Evolutionary conservation across 2,113 vertebrate species (phyloP).

Genomic region (Crotalus tigris): DNA sequence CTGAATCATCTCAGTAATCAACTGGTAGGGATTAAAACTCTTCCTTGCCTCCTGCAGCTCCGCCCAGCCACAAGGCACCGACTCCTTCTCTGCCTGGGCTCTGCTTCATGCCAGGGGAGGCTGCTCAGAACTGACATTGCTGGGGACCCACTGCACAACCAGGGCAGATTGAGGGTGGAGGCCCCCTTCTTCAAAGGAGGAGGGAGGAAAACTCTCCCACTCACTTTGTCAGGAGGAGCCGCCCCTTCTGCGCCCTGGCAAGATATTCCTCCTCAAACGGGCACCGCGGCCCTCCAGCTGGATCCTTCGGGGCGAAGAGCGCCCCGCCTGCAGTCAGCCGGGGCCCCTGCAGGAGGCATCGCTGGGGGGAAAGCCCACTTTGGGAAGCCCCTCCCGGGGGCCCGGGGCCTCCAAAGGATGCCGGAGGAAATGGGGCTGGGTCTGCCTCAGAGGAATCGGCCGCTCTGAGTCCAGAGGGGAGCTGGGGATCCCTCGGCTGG

Average conservation of each 20-base stretch:
- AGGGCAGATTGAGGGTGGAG: not conserved
- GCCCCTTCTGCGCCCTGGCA: not conserved
- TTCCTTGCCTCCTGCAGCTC: constrained; percentile 7
- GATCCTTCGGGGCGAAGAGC: not conserved
- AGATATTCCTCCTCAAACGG: not conserved
- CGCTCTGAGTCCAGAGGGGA: not conserved
- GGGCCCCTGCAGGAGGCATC: not conserved
- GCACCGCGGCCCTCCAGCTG: not conserved
- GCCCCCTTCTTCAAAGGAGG: not conserved
- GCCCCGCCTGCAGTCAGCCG: not conserved
- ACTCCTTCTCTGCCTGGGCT: constrained; percentile 62
- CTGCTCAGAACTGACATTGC: constrained; percentile 31
- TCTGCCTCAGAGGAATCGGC: not conserved
- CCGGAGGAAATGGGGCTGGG: not conserved
- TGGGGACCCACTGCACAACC: not conserved
- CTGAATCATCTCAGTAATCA: constrained; percentile 68
- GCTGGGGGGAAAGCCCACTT: not conserved
- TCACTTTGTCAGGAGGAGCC: not conserved
- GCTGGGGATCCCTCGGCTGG: not conserved
- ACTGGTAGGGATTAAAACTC: constrained; percentile 66
- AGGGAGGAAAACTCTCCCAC: not conserved
- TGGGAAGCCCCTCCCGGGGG: not conserved
- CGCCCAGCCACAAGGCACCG: constrained; percentile 5
- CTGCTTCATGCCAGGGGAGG: not conserved
- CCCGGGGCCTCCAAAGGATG: not conserved